Percentiles rank a stretch among this genome's conserved stretches.
Evolutionary conservation across 2,113 vertebrate genomes (phyloP).

Genomic region (Sapajus apella): DNA sequence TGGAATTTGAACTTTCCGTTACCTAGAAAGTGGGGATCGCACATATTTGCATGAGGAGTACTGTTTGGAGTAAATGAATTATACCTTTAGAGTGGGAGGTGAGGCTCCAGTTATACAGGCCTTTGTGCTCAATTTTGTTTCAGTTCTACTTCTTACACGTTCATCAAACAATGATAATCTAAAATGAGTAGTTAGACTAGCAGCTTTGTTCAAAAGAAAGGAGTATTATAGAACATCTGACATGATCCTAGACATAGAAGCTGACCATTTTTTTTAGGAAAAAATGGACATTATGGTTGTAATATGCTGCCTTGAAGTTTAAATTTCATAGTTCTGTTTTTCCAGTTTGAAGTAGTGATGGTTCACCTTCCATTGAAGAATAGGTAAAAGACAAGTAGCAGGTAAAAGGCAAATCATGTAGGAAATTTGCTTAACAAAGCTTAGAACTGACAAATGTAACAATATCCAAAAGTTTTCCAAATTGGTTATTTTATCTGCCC

Average conservation of each 20-base stretch:
- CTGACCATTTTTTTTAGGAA: background rate
- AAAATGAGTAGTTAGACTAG: background rate
- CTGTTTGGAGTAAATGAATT: background rate
- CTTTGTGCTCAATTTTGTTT: background rate
- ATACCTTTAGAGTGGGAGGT: background rate
- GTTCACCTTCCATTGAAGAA: background rate
- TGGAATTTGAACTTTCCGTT: background rate
- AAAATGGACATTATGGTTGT: background rate
- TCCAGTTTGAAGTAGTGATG: background rate
- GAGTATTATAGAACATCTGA: background rate
- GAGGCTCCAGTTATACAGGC: background rate
- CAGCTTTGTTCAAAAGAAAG: background rate
- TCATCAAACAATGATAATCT: background rate
- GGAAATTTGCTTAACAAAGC: background rate
- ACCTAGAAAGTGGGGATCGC: background rate
- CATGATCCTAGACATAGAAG: background rate
- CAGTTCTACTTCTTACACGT: background rate
- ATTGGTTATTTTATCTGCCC: background rate
- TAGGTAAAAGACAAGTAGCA: background rate
- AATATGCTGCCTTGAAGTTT: background rate
- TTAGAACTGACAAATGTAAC: background rate
- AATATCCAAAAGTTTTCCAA: background rate
- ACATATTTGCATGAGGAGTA: background rate
- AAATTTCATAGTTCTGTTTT: background rate
- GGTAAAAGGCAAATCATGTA: background rate